Base-by-base conservation (phyloP, 2,797 vertebrate species). In the Sebastiscus tertius region DNA sequence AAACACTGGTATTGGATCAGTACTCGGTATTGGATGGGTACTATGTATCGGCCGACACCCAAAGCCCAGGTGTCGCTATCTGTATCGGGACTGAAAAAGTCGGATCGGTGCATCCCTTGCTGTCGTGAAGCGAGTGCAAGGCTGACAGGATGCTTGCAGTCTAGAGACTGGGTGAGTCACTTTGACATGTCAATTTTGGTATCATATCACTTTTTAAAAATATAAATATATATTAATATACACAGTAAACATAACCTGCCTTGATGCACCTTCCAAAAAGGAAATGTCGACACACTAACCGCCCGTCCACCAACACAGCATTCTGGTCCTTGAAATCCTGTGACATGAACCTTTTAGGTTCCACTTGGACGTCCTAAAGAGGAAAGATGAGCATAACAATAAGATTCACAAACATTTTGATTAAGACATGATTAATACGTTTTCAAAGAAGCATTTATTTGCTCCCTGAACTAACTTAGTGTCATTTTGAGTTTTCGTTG, bases 311-410 rank as follows among this genome's bases (percentile, higher is more conserved):
- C 82, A 96, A 84, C 87, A 98, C 69, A 0, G 93, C 96, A 36
- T 98, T 96, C 86, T 97, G 96, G 77, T 97, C 97, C 83, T 96
- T 97, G 91, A 98, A 99, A 84, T 98, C 97, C 81, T 96, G 95
- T 58, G 96, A 94, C 97, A 98, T 97, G 49, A 91, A 90, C 68
- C 94, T 95, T 12, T 94, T 91, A 67, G 84, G 22, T 10, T 86
- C 62, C 55, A 13, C 63, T 8, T 91, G 83, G 18, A 92, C 81
- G 2, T 33, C 34, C 87, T 96, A 8, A 49, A 56, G 16, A 75
- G 22, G 80, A 73, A 77, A 52, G 8, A 66, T 1, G 16, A 80
- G n/a, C 5, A 61, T 2, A 31, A 68, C 2, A 33, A 42, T 13
- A 8, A 67, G 1, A 72, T 62, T 42, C 6, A 46, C 6, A 42